A percentile compares a stretch with the other conserved stretches of the same genome.
phyloP scores from a whole-genome alignment of 2,888 invertebrate species.

The Erpobdella octoculata region DNA sequence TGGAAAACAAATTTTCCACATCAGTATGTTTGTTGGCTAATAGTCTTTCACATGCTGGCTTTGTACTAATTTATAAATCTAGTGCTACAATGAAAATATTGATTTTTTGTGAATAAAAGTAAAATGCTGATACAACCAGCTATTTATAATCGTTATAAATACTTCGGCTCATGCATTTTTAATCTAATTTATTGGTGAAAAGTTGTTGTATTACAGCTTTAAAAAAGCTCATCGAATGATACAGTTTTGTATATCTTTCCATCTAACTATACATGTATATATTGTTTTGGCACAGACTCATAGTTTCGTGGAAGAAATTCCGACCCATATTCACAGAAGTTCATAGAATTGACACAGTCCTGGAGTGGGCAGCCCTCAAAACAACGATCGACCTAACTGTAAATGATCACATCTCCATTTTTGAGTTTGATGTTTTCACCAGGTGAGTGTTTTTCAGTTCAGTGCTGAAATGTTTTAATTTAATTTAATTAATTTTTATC shows the following conservation, averaged over 20 bases:
- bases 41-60: too few relatives aligned
- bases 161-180: too few relatives aligned
- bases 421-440: conserved; percentile 99
- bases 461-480: background rate
- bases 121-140: too few relatives aligned
- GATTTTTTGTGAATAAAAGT: too few relatives aligned
- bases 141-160: too few relatives aligned
- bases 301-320: conserved; percentile 95
- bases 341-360: conserved; percentile 84
- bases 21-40: too few relatives aligned
- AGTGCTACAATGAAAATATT: too few relatives aligned
- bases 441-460: conserved; percentile 65
- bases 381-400: conserved; percentile 98
- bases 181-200: too few relatives aligned
- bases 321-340: conserved; percentile 85
- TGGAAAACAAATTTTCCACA: conserved; percentile 65
- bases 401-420: conserved; percentile 98
- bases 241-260: background rate
- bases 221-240: too few relatives aligned
- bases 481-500: background rate
- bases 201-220: too few relatives aligned
- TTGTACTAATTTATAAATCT: too few relatives aligned
- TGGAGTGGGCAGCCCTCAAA: conserved; percentile 96
- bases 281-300: conserved; percentile 65
- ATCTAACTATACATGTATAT: background rate